phyloP scores from a whole-genome alignment of 2,113 vertebrate species.

The Oryzias javanicus region DNA sequence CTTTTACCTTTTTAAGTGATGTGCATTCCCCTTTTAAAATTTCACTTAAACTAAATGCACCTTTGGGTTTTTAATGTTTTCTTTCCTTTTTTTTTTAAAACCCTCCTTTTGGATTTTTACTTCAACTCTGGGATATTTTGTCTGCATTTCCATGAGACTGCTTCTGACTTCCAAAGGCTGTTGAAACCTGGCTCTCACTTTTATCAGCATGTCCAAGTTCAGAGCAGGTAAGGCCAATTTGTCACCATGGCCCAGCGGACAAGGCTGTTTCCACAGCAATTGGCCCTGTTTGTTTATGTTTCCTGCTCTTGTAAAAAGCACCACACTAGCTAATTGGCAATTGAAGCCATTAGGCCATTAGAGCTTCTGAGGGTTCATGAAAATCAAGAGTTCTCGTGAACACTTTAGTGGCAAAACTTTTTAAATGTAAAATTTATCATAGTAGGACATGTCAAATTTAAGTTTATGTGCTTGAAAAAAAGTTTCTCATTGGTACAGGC shows the following conservation, averaged over 20 bases:
- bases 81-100: too few relatives aligned
- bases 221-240: constrained; percentile 33
- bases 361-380: constrained; percentile 10
- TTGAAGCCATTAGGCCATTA: constrained; percentile 28
- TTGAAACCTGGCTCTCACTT: constrained; percentile 13
- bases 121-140: too few relatives aligned
- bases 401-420: background rate
- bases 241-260: constrained; percentile 28
- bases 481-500: background rate
- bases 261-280: constrained; percentile 50
- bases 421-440: background rate
- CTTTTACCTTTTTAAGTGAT: constrained; percentile 13
- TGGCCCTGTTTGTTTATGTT: constrained; percentile 45
- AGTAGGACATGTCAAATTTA: background rate
- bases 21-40: background rate
- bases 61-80: too few relatives aligned
- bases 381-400: background rate
- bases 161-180: constrained; percentile 2
- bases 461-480: background rate
- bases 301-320: constrained; percentile 19
- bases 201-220: constrained; percentile 32
- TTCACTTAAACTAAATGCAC: too few relatives aligned
- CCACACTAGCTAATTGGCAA: constrained; percentile 22
- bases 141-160: background rate
- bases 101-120: too few relatives aligned